Evolutionary conservation across 1,140 invertebrate genomes (phyloP).

Genomic region (Aphidius gifuensis): DNA sequence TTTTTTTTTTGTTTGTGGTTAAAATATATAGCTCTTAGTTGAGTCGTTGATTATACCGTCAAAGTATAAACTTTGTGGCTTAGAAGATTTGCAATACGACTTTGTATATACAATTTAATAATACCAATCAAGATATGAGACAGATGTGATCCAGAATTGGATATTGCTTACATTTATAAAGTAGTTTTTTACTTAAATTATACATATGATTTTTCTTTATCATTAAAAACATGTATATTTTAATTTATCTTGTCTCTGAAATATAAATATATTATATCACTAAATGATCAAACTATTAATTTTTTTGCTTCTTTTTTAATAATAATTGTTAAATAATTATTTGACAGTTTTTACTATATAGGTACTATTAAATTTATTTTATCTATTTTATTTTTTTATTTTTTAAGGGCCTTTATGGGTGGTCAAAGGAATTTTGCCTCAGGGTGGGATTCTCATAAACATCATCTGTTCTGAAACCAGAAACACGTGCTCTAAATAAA

Average conservation of each 20-base stretch:
- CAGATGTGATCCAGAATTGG: conserved; percentile 11
- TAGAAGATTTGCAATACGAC: too few relatives aligned
- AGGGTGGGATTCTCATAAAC: conserved; percentile 34
- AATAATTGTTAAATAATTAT: conserved; percentile 6
- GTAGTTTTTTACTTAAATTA: conserved; percentile 11
- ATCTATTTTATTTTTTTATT: neutral
- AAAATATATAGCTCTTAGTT: too few relatives aligned
- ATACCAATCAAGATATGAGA: conserved; percentile 14
- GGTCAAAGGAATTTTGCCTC: conserved; percentile 23
- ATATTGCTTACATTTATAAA: conserved; percentile 14
- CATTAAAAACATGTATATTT: neutral
- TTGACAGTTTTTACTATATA: conserved; percentile 2
- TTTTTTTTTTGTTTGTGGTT: too few relatives aligned
- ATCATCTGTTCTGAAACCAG: conserved; percentile 32
- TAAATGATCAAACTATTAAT: neutral
- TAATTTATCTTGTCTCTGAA: conserved; percentile 7
- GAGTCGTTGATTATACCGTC: too few relatives aligned
- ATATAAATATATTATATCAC: conserved; percentile 7
- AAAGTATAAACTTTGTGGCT: too few relatives aligned
- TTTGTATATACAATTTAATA: conserved; percentile 5
- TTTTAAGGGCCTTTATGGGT: conserved; percentile 11
- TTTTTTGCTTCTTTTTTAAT: neutral
- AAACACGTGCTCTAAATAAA: conserved; percentile 45
- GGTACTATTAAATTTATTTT: conserved; percentile 1
- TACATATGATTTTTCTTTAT: neutral